Evolutionary conservation across 2,113 vertebrate genomes (phyloP).

Genomic region (Thymallus thymallus): DNA sequence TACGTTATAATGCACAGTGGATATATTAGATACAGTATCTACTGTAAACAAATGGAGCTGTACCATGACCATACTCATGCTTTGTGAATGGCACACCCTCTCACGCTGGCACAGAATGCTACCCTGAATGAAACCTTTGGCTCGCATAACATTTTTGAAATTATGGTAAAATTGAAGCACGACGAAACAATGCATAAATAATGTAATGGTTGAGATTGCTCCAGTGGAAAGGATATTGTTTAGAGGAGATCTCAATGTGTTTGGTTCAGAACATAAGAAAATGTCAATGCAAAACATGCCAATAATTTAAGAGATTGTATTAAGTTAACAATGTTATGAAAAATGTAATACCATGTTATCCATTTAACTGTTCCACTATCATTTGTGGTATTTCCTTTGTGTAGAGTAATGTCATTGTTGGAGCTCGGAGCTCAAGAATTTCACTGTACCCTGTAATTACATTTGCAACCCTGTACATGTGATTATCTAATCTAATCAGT

Average conservation of each 20-base stretch:
- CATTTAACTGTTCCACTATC: conserved; percentile 34
- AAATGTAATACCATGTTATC: not conserved
- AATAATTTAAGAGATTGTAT: not conserved
- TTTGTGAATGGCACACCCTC: conserved; percentile 63
- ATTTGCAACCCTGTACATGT: not conserved
- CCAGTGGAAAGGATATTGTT: not conserved
- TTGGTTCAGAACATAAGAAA: not conserved
- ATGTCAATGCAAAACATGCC: not conserved
- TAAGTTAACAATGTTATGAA: not conserved
- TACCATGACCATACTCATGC: conserved; percentile 45
- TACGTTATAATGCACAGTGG: not conserved
- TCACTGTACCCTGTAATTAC: not conserved
- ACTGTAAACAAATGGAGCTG: not conserved
- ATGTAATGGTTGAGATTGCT: not conserved
- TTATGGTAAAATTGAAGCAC: not conserved
- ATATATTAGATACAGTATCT: not conserved
- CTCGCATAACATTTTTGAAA: not conserved
- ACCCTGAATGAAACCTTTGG: conserved; percentile 36
- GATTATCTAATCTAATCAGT: no score
- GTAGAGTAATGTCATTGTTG: conserved; percentile 10
- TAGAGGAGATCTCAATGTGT: not conserved
- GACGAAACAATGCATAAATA: conserved; percentile 12
- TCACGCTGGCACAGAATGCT: conserved; percentile 43
- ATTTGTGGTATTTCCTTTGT: conserved; percentile 27
- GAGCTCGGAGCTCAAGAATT: no score